Evolutionary conservation across 1,140 invertebrate species (phyloP).

Genomic region (Bombus sibiricus): DNA sequence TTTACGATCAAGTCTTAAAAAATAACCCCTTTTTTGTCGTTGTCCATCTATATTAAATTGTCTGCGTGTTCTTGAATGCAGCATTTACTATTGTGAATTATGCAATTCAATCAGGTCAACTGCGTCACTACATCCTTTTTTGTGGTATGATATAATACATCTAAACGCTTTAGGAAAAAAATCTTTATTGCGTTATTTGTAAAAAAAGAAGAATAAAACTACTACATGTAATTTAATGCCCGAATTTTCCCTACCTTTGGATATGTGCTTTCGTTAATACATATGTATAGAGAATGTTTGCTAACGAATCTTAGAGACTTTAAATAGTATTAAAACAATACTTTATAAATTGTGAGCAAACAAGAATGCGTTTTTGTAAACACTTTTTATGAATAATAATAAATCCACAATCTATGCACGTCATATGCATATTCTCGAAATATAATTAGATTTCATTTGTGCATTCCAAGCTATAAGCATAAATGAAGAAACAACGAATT

Average conservation of each 20-base stretch:
- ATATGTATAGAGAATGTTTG: conserved; percentile 1
- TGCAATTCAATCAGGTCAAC: conserved; percentile 47
- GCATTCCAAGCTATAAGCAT: too few relatives aligned
- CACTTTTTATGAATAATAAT: conserved; percentile 43
- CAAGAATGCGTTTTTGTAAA: conserved; percentile 37
- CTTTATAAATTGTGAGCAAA: conserved; percentile 19
- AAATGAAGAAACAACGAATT: neutral
- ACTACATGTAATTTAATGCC: conserved; percentile 49
- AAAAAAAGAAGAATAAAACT: conserved; percentile 68
- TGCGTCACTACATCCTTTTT: conserved; percentile 33
- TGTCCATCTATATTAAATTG: conserved; percentile 17
- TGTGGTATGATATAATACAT: conserved; percentile 53
- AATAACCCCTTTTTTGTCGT: neutral
- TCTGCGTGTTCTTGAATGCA: conserved; percentile 5
- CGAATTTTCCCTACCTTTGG: conserved; percentile 18
- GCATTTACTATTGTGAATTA: conserved; percentile 9
- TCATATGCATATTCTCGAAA: conserved; percentile 8
- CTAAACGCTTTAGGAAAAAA: conserved; percentile 66
- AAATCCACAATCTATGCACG: conserved; percentile 26
- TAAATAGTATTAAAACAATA: conserved; percentile 12
- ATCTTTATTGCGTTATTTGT: conserved; percentile 70
- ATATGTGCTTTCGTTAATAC: neutral
- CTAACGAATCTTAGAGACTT: neutral
- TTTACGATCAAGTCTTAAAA: neutral
- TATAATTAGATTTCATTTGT: conserved; percentile 7